Percentiles rank a stretch among this genome's conserved stretches.
Conservation (phyloP, 2,888 invertebrate genomes). For the Hypercompe scribonia region DNA sequence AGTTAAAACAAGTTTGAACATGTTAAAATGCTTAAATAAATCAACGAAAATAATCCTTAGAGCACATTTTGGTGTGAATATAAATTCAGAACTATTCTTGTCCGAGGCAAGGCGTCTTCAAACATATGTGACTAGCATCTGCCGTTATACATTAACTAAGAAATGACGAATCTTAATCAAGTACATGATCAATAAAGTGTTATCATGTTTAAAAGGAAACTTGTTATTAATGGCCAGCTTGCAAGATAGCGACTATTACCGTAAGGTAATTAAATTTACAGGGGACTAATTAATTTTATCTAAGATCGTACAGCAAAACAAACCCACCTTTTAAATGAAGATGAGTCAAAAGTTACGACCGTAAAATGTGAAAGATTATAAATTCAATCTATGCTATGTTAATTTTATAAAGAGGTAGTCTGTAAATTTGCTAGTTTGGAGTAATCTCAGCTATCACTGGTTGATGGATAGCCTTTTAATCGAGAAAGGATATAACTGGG, state of each 20-base stretch:
- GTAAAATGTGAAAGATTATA: constrained; percentile 60
- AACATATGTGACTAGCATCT: constrained; percentile 6
- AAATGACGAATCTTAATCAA: constrained; percentile 12
- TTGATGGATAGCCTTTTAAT: too few relatives aligned
- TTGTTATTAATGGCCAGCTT: constrained; percentile 26
- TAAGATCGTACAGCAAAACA: constrained; percentile 56
- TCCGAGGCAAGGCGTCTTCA: not conserved
- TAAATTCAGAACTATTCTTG: not conserved
- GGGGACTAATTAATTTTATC: constrained; percentile 56
- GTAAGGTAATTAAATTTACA: constrained; percentile 40
- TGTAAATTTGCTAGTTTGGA: too few relatives aligned
- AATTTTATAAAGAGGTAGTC: too few relatives aligned
- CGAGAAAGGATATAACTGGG: too few relatives aligned
- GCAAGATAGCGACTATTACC: constrained; percentile 29
- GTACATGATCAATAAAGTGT: constrained; percentile 10
- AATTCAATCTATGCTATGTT: not conserved
- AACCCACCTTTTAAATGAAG: constrained; percentile 52
- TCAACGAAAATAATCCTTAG: constrained; percentile 3
- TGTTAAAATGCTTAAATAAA: constrained; percentile 1
- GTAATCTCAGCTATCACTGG: too few relatives aligned
- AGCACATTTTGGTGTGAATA: not conserved
- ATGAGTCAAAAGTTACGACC: constrained; percentile 69
- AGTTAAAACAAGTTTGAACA: not conserved
- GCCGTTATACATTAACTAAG: not conserved
- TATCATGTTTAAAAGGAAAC: constrained; percentile 21